phyloP scores from a whole-genome alignment of 2,797 vertebrate species.

The Falco naumanni region DNA sequence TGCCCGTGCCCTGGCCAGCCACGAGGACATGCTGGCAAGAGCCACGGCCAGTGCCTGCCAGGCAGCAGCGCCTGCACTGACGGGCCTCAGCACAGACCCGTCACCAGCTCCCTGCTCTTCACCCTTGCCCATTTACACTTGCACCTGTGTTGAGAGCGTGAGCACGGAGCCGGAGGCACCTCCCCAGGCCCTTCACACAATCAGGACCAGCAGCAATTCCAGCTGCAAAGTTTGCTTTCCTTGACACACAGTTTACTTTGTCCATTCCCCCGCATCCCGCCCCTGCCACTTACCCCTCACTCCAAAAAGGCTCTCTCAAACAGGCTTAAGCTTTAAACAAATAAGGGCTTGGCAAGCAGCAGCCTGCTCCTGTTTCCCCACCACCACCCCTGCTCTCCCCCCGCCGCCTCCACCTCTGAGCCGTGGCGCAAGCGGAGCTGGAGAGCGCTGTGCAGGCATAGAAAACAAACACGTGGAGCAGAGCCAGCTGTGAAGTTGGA shows the following conservation, averaged over 20 bases:
- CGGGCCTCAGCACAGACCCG: not conserved
- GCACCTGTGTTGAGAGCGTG: fast-evolving
- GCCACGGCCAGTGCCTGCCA: fast-evolving
- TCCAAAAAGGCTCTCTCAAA: constrained; percentile 84
- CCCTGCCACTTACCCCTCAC: constrained; percentile 76
- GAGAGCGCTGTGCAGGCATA: constrained; percentile 36
- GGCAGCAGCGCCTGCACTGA: fast-evolving
- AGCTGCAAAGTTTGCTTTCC: constrained; percentile 67
- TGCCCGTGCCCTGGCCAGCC: not conserved
- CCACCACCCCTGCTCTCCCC: constrained; percentile 15
- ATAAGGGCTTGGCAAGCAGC: constrained; percentile 85
- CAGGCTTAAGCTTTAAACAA: constrained; percentile 90
- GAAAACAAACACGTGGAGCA: constrained; percentile 76
- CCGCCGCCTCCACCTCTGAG: constrained; percentile 15
- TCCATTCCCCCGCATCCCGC: constrained; percentile 39
- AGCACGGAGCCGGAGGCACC: not conserved
- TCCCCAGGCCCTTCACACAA: constrained; percentile 14
- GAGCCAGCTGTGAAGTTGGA: constrained; percentile 68
- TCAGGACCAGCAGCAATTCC: constrained; percentile 40
- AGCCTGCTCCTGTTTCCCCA: constrained; percentile 52
- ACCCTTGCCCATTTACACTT: not conserved
- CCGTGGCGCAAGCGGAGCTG: constrained; percentile 22
- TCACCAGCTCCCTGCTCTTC: not conserved
- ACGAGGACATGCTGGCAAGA: not conserved
- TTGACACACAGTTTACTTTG: constrained; percentile 74